Base-by-base conservation (phyloP, 1,140 invertebrate species). In the Augochlora pura region DNA sequence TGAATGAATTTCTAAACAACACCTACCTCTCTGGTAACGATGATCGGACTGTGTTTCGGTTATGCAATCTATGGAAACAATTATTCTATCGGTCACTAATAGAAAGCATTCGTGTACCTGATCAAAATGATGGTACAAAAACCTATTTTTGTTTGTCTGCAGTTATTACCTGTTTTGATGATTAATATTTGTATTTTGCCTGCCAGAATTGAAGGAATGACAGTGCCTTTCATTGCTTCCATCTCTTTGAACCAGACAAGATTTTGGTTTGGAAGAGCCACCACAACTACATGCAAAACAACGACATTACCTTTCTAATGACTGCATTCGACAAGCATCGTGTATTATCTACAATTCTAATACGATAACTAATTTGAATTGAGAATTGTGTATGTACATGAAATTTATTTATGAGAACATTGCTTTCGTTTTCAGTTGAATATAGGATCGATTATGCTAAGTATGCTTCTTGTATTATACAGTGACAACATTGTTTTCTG, bases 201-300 rank as follows among this genome's bases (percentile, higher is more conserved):
- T 94, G 82, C 93, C 91, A 83, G 93, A 90, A 88, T 93, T 91
- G 85, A 93, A 93, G 84, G 93, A 93, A 91, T 94, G 93, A 88
- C 92, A 92, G 76, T 93, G 91, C 78, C 93, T 93, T 85, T 94
- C 93, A 90, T 89, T 91, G 88, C 93, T 94, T 88, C 94, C 94
- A 90, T 93, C 92, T 88, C 95, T 94, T 90, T 96, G 96, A 80
- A 96, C 96, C 90, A 96, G 94, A 93, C 96, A 96, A 87, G 96
- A 95, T 93, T 96, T 96, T 87, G 95, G 96, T 92, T 96, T 96
- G 73, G 95, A 94, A 83, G 94, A 94, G 87, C 94, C 94, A 91
- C 94, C 94, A 94, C 94, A 95, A 94, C 95, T 95, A 94, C 89
- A 91, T 92, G 91, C 91, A 93, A 93, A 94, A 93, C 91, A 94